These are phyloP conservation scores for Euzophera pinguis DNA, from an alignment of 2,888 invertebrate species.

Conservation along the genomic window DNA sequence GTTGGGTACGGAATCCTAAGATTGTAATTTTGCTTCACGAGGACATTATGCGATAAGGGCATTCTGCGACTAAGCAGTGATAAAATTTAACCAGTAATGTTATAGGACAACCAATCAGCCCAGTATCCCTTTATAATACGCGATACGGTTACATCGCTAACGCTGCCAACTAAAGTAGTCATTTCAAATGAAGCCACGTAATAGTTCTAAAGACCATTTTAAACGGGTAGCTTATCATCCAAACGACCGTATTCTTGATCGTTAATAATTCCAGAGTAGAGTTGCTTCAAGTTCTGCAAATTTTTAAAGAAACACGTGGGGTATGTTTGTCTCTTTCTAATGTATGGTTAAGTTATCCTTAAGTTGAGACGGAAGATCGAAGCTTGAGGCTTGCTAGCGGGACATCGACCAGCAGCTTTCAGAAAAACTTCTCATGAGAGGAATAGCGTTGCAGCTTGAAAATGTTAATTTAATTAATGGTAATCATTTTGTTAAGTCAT, in stretches of 20 bases:
- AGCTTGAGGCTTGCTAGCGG: constrained; percentile 71
- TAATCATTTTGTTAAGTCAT: not conserved
- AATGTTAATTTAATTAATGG: constrained; percentile 22
- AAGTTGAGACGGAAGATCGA: constrained; percentile 47
- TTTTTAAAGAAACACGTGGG: constrained; percentile 36
- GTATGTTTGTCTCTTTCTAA: constrained; percentile 45
- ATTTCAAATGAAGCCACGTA: constrained; percentile 24
- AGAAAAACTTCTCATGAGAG: constrained; percentile 61
- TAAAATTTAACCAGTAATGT: constrained; percentile 44
- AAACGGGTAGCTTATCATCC: constrained; percentile 49
- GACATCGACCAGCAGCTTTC: constrained; percentile 79
- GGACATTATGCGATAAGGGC: not conserved
- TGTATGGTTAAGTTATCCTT: constrained; percentile 34
- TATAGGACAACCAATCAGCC: constrained; percentile 50
- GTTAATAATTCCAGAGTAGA: constrained; percentile 63
- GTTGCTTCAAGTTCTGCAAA: constrained; percentile 71
- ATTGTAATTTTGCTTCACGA: not conserved
- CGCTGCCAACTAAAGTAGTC: constrained; percentile 32
- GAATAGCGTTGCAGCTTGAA: constrained; percentile 51
- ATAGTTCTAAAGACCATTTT: constrained; percentile 30
- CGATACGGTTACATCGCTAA: constrained; percentile 45
- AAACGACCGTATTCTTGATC: constrained; percentile 61
- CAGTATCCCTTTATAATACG: constrained; percentile 46
- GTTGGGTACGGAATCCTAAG: no score
- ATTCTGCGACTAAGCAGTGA: constrained; percentile 19